phyloP scores from a whole-genome alignment of 2,888 invertebrate species.

The Noctua janthina region DNA sequence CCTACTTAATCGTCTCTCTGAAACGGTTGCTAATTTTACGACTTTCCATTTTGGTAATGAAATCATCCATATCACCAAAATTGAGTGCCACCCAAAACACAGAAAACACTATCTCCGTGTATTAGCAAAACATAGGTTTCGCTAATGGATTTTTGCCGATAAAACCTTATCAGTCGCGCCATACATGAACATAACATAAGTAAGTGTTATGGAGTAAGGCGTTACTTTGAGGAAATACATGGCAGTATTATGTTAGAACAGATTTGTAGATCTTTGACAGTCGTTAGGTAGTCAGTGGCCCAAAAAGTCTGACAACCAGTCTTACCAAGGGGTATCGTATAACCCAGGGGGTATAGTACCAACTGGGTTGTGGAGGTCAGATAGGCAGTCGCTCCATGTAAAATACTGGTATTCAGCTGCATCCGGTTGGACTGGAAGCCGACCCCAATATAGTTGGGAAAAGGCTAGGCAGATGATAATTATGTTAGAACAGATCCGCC shows the following conservation, averaged over 20 bases:
- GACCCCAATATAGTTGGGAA: no score
- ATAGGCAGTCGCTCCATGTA: no score
- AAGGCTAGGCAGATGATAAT: no score
- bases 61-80: not conserved
- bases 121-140: slow-evolving; percentile 41
- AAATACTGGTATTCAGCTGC: no score
- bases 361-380: no score
- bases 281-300: no score
- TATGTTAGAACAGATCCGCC: not conserved
- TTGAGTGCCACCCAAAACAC: not conserved
- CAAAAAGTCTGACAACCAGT: no score
- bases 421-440: no score
- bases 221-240: not conserved
- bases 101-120: slow-evolving; percentile 12
- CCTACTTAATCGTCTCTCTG: not conserved
- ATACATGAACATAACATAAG: slow-evolving; percentile 10
- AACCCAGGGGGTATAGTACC: no score
- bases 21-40: slow-evolving; percentile 1
- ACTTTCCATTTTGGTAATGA: not conserved
- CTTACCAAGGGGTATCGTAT: no score
- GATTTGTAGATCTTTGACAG: no score
- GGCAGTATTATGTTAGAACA: not conserved
- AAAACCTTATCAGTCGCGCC: slow-evolving; percentile 53
- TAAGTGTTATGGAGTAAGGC: slow-evolving; percentile 1
- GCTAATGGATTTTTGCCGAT: slow-evolving; percentile 59